These are phyloP conservation scores for Pocillopora meandrina DNA, from an alignment of 92 coral and sea anemone genomes.

Conservation along the genomic window DNA sequence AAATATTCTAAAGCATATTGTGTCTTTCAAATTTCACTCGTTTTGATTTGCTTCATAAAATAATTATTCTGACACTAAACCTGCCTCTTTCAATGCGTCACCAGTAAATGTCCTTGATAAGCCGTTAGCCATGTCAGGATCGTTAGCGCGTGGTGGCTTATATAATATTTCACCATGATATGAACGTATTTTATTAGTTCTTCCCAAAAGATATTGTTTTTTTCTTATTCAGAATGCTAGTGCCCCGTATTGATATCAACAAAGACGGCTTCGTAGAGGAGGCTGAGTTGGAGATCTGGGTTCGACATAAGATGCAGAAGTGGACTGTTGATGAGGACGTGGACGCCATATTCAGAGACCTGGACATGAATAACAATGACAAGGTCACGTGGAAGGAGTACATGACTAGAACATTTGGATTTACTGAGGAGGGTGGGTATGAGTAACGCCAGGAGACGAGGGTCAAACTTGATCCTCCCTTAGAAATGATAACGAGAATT, in stretches of 20 bases:
- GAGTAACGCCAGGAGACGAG: no score
- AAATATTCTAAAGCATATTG: constrained; percentile 2
- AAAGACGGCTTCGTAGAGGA: constrained; percentile 94
- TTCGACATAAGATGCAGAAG: constrained; percentile 88
- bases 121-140: neutral
- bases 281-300: constrained; percentile 95
- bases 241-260: constrained; percentile 91
- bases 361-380: constrained; percentile 79
- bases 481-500: no score
- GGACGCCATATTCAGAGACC: constrained; percentile 86
- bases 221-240: constrained; percentile 71
- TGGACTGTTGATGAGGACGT: constrained; percentile 96
- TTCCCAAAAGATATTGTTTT: neutral
- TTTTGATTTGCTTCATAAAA: neutral
- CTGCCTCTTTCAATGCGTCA: neutral
- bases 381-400: constrained; percentile 91
- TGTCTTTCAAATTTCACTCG: constrained; percentile 9
- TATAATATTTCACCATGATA: neutral
- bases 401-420: constrained; percentile 87
- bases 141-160: no score
- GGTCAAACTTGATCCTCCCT: no score
- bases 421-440: constrained; percentile 72
- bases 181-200: neutral
- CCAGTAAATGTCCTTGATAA: neutral
- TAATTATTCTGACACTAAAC: neutral